A percentile compares a stretch with the other conserved stretches of the same genome.
Conservation (phyloP, 2,797 vertebrate species). For the Phylloscopus collybita region DNA sequence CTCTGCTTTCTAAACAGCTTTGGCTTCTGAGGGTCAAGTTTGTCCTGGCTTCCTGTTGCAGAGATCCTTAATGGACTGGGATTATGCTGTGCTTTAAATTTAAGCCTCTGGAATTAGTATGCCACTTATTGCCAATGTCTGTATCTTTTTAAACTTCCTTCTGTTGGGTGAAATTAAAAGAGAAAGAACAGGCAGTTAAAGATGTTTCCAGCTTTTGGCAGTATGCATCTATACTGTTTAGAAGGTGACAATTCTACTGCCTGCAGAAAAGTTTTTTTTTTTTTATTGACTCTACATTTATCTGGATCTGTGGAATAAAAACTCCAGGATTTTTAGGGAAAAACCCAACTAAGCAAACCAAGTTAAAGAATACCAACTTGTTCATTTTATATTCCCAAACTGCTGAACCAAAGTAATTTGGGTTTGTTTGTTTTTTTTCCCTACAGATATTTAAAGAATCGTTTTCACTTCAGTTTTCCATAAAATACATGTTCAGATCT, state of each 20-base stretch:
- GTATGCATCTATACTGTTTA: not conserved
- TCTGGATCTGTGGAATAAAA: not conserved
- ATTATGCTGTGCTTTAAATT: not conserved
- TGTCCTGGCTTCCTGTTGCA: not conserved
- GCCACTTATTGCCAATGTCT: not conserved
- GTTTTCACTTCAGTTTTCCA: not conserved
- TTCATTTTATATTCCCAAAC: not conserved
- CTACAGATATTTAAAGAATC: not conserved
- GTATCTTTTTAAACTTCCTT: slow-evolving; percentile 35
- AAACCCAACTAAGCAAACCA: rapidly evolving
- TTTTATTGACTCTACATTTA: not conserved
- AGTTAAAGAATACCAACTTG: not conserved
- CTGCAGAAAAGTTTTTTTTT: not conserved
- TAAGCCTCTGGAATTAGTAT: not conserved
- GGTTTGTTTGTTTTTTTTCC: not conserved
- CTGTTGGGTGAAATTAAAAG: slow-evolving; percentile 31
- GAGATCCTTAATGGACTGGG: not conserved
- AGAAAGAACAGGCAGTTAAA: not conserved
- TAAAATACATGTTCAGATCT: not conserved
- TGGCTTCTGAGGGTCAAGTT: not conserved
- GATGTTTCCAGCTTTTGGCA: not conserved
- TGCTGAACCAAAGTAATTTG: not conserved
- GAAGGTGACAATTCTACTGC: not conserved
- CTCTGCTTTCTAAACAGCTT: not conserved
- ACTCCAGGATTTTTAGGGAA: not conserved